Conservation (phyloP, 2,113 vertebrate species). For the Cariama cristata region DNA sequence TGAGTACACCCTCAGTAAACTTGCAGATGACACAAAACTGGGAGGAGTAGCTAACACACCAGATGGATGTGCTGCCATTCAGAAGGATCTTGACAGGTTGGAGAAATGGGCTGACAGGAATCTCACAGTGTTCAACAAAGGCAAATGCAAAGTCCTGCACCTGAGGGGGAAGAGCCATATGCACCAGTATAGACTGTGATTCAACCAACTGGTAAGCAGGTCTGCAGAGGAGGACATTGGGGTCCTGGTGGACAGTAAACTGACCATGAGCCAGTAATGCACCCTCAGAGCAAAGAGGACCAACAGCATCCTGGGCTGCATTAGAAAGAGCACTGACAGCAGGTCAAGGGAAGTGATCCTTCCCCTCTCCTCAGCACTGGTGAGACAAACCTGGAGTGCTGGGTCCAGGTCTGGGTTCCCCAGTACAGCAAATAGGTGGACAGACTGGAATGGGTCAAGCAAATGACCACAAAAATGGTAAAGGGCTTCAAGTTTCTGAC, state of each 20-base stretch:
- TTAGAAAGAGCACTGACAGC: not conserved
- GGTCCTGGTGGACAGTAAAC: not conserved
- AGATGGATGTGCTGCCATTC: not conserved
- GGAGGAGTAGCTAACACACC: not conserved
- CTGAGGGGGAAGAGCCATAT: not conserved
- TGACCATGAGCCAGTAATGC: not conserved
- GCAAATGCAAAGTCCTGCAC: not conserved
- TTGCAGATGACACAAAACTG: not conserved
- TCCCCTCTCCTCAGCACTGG: not conserved
- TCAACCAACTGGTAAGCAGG: not conserved
- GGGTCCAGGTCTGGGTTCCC: not conserved
- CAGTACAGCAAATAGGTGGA: not conserved
- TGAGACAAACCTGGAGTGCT: not conserved
- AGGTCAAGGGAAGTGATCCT: not conserved
- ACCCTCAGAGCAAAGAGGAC: not conserved
- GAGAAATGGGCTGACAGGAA: not conserved
- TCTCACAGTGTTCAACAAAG: not conserved
- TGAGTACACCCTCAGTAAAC: not conserved
- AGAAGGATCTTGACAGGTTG: not conserved
- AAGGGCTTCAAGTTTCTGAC: not conserved
- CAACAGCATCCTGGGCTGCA: not conserved
- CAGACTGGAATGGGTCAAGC: not conserved
- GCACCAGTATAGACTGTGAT: not conserved
- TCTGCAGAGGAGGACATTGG: not conserved
- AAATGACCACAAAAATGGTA: not conserved